Conservation (phyloP, 2,113 vertebrate genomes). For the Prunella himalayana region DNA sequence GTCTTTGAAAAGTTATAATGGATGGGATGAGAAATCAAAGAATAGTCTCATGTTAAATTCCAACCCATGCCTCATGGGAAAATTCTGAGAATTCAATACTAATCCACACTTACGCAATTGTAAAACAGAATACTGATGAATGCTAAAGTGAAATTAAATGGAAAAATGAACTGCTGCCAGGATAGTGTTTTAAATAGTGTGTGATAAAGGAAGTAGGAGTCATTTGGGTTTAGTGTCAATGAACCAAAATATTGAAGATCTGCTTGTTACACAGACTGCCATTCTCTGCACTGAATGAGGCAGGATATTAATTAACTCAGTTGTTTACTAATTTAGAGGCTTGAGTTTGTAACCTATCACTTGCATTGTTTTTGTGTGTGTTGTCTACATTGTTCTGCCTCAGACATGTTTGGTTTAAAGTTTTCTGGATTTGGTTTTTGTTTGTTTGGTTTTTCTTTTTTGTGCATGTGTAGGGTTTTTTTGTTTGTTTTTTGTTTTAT, state of each 20-base stretch:
- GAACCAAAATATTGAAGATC: background rate
- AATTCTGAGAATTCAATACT: background rate
- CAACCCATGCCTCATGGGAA: background rate
- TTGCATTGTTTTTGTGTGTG: background rate
- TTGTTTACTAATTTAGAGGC: background rate
- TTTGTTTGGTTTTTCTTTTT: background rate
- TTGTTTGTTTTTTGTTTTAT: background rate
- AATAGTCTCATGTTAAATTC: background rate
- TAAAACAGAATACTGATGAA: background rate
- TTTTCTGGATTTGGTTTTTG: no score
- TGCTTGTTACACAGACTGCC: background rate
- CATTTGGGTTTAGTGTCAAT: background rate
- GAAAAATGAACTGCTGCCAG: background rate
- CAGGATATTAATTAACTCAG: background rate
- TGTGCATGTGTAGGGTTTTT: background rate
- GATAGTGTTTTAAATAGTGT: background rate
- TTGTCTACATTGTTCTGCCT: background rate
- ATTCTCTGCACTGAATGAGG: background rate
- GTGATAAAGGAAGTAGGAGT: background rate
- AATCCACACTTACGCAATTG: background rate
- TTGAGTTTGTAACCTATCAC: background rate
- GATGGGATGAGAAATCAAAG: background rate
- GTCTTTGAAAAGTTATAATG: background rate
- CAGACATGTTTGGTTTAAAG: background rate
- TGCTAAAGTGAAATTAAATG: background rate